phyloP scores from a whole-genome alignment of 2,797 vertebrate species.

The Tachyglossus aculeatus region DNA sequence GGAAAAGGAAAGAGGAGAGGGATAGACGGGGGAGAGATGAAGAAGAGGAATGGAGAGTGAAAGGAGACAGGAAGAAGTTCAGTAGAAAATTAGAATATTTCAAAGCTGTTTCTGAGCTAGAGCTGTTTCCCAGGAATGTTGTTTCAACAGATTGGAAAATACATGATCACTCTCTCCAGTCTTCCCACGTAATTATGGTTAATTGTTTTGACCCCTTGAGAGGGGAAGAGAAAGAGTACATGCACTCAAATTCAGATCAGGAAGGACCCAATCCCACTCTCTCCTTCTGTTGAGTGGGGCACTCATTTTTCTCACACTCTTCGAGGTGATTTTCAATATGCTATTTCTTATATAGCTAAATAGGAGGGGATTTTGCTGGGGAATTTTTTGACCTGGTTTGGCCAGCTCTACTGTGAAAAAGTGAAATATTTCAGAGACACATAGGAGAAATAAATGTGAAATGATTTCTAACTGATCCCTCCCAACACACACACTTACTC shows the following conservation, averaged over 20 bases:
- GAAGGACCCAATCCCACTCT: not conserved
- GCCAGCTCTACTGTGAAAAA: too few species aligned
- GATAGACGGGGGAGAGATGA: too few species aligned
- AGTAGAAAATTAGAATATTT: not conserved
- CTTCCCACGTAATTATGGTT: not conserved
- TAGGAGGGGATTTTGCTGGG: constrained; percentile 17
- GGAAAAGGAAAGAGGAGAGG: too few species aligned
- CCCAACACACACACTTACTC: too few species aligned
- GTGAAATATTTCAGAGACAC: too few species aligned
- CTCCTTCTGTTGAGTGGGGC: constrained; percentile 6
- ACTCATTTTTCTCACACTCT: constrained; percentile 15
- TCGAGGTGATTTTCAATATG: constrained; percentile 52
- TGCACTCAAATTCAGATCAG: constrained; percentile 1
- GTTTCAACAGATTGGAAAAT: too few species aligned
- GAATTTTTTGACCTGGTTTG: too few species aligned
- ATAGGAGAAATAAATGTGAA: too few species aligned
- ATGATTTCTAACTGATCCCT: too few species aligned
- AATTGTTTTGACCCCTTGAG: constrained; percentile 8
- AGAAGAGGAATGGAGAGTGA: too few species aligned
- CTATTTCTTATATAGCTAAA: constrained; percentile 26
- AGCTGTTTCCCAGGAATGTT: not conserved
- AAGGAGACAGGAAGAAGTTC: too few species aligned
- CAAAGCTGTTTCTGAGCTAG: not conserved
- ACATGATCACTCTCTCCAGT: not conserved
- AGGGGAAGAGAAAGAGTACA: not conserved